These are phyloP conservation scores for Dryas iulia DNA, from an alignment of 1,140 invertebrate species.

Conservation along the genomic window DNA sequence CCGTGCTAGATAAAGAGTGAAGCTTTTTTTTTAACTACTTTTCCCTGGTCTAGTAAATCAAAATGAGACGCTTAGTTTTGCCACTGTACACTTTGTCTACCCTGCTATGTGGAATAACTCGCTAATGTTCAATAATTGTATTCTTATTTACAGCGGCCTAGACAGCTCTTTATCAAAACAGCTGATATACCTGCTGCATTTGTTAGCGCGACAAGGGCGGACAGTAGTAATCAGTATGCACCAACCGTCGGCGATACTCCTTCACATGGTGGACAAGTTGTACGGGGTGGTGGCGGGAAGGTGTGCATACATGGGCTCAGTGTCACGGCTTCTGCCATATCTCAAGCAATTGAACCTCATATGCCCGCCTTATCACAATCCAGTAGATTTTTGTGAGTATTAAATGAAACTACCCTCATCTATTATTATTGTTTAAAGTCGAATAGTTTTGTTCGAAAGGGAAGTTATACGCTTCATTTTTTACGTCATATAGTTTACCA, in stretches of 20 bases:
- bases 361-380: slow-evolving; percentile 94
- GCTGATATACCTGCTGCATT: slow-evolving; percentile 89
- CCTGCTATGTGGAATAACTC: no score
- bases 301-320: slow-evolving; percentile 91
- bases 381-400: slow-evolving; percentile 91
- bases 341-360: slow-evolving; percentile 85
- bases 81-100: no score
- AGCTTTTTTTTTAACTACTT: no score
- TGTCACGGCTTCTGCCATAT: slow-evolving; percentile 88
- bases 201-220: slow-evolving; percentile 91
- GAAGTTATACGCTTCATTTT: no score
- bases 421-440: no score
- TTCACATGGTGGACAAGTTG: slow-evolving; percentile 94
- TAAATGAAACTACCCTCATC: no score
- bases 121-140: no score
- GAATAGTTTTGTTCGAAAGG: no score
- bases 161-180: slow-evolving; percentile 95
- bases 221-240: slow-evolving; percentile 97
- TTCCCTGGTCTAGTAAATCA: no score
- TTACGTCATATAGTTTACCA: no score
- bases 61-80: no score
- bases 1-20: no score
- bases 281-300: slow-evolving; percentile 90
- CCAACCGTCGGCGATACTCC: slow-evolving; percentile 92
- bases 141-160: slow-evolving; percentile 86